phyloP scores from a whole-genome alignment of 2,113 vertebrate species.

The Anarhynchus alexandrinus region DNA sequence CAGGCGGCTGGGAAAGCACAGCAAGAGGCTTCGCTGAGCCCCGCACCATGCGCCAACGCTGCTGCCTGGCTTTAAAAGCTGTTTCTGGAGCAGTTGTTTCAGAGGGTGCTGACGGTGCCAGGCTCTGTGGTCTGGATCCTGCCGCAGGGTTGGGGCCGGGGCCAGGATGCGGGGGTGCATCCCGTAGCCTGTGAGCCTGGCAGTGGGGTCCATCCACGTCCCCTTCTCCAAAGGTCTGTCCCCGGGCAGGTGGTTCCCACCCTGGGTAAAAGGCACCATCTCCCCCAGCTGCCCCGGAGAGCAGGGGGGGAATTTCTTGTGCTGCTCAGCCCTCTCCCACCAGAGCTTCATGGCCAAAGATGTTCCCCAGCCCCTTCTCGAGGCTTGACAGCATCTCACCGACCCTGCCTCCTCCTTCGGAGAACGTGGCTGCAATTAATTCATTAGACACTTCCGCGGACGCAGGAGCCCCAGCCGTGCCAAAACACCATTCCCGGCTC shows the following conservation, averaged over 20 bases:
- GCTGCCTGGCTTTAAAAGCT: not conserved
- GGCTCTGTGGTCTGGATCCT: not conserved
- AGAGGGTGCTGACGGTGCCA: not conserved
- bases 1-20: not conserved
- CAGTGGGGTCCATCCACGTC: not conserved
- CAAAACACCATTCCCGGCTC: not conserved
- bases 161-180: not conserved
- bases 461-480: not conserved
- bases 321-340: not conserved
- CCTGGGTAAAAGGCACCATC: not conserved
- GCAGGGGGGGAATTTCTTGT: not conserved
- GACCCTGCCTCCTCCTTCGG: not conserved
- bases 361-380: not conserved
- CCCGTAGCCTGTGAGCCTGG: accelerated
- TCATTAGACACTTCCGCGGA: slow-evolving; percentile 11
- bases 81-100: not conserved
- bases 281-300: not conserved
- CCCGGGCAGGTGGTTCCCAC: not conserved
- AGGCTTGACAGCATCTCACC: not conserved
- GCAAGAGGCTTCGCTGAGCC: not conserved
- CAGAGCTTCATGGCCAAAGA: not conserved
- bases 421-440: slow-evolving; percentile 29
- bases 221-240: not conserved
- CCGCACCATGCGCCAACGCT: accelerated
- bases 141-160: accelerated